Conservation (phyloP, 2,797 vertebrate genomes). For the Semotilus atromaculatus region DNA sequence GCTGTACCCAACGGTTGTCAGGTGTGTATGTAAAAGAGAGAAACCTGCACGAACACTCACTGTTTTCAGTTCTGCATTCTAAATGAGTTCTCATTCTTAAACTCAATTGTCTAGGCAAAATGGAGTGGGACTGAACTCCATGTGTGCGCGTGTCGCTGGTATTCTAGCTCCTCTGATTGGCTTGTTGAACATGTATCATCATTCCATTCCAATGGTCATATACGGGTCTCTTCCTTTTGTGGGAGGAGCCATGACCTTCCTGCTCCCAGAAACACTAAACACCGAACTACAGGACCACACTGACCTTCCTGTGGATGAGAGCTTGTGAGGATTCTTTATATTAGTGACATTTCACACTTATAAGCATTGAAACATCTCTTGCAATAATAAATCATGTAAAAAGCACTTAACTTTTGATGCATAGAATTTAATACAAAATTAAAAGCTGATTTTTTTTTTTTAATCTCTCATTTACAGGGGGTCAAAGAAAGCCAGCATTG, state of each 20-base stretch:
- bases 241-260: constrained; percentile 73
- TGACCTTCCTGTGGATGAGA: constrained; percentile 23
- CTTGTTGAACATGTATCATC: constrained; percentile 79
- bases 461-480: constrained; percentile 64
- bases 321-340: constrained; percentile 63
- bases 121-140: constrained; percentile 82
- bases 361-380: neutral
- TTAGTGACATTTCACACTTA: neutral
- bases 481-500: constrained; percentile 39
- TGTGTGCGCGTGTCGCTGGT: constrained; percentile 76
- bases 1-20: constrained; percentile 85
- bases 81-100: constrained; percentile 13
- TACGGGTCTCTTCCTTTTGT: constrained; percentile 75
- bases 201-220: constrained; percentile 80
- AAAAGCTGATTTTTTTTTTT: neutral
- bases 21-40: constrained; percentile 69
- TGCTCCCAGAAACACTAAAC: constrained; percentile 85
- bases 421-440: neutral
- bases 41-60: neutral
- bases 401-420: neutral
- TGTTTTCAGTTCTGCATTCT: neutral
- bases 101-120: constrained; percentile 77
- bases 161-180: constrained; percentile 84
- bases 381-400: neutral
- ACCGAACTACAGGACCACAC: constrained; percentile 77